Percentiles rank a stretch among this genome's conserved stretches.
These are phyloP conservation scores for Empis livida DNA, from an alignment of 2,888 invertebrate species.

Conservation along the genomic window DNA sequence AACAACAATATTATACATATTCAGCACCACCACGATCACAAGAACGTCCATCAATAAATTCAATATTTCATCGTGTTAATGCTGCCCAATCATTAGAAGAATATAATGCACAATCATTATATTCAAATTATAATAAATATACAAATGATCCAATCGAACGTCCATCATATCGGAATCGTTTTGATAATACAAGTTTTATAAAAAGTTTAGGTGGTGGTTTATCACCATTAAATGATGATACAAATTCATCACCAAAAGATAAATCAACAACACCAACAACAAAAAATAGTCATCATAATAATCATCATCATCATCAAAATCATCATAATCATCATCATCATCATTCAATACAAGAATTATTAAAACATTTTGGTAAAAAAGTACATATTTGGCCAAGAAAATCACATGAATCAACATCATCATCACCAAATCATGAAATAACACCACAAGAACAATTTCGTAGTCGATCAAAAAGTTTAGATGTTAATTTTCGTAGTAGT, in stretches of 20 bases:
- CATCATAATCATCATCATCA: constrained; percentile 46
- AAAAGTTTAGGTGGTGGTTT: constrained; percentile 24
- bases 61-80: constrained; percentile 32
- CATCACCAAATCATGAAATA: constrained; percentile 38
- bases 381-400: constrained; percentile 60
- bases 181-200: constrained; percentile 32
- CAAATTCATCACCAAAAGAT: constrained; percentile 17
- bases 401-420: constrained; percentile 39
- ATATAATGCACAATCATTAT: constrained; percentile 16
- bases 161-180: constrained; percentile 22
- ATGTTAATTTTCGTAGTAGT: constrained; percentile 40
- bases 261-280: constrained; percentile 16
- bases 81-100: constrained; percentile 31
- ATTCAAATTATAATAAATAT: constrained; percentile 8
- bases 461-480: constrained; percentile 65
- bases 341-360: constrained; percentile 63
- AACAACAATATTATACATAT: constrained; percentile 34
- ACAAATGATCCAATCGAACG: constrained; percentile 5
- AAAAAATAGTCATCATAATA: constrained; percentile 20
- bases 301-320: no score
- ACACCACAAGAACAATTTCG: constrained; percentile 51
- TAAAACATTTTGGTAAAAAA: constrained; percentile 61
- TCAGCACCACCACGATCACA: constrained; percentile 25
- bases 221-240: constrained; percentile 16
- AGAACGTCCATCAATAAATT: constrained; percentile 31